Evolutionary conservation across 2,113 vertebrate species (phyloP).

Genomic region (Symphodus melops): DNA sequence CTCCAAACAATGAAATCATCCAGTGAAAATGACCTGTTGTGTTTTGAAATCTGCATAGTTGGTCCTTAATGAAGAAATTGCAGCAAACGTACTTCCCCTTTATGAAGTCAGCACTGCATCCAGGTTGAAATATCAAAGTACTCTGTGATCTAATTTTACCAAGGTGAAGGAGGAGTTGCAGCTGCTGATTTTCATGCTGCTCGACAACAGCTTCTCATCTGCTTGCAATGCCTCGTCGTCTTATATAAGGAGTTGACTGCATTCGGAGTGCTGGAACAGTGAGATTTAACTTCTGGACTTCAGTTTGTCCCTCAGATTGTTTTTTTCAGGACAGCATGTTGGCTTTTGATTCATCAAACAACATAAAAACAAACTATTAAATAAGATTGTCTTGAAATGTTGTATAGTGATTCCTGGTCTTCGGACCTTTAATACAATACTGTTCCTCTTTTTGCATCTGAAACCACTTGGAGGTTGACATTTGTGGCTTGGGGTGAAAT

Average conservation of each 20-base stretch:
- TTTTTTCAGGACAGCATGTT: not conserved
- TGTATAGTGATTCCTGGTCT: not conserved
- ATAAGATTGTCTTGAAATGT: not conserved
- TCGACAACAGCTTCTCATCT: slow-evolving; percentile 47
- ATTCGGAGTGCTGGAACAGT: slow-evolving; percentile 24
- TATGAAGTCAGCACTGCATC: slow-evolving; percentile 13
- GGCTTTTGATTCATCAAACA: not conserved
- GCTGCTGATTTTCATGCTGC: slow-evolving; percentile 51
- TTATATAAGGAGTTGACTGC: slow-evolving; percentile 41
- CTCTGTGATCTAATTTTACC: slow-evolving; percentile 53
- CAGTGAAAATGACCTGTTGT: slow-evolving; percentile 18
- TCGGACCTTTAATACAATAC: not conserved
- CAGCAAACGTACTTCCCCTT: not conserved
- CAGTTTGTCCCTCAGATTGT: not conserved
- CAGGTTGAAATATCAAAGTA: slow-evolving; percentile 49
- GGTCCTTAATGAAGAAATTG: not conserved
- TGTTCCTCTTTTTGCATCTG: too few relatives aligned
- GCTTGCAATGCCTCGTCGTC: slow-evolving; percentile 32
- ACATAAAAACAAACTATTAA: not conserved
- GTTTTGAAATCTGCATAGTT: slow-evolving; percentile 21
- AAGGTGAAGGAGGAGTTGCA: slow-evolving; percentile 59
- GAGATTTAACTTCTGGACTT: slow-evolving; percentile 1
- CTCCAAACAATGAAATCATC: slow-evolving; percentile 32
- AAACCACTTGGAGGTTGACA: not conserved
- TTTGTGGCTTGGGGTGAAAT: too few relatives aligned